Evolutionary conservation across 2,113 vertebrate species (phyloP).

Genomic region (Cettia cetti): DNA sequence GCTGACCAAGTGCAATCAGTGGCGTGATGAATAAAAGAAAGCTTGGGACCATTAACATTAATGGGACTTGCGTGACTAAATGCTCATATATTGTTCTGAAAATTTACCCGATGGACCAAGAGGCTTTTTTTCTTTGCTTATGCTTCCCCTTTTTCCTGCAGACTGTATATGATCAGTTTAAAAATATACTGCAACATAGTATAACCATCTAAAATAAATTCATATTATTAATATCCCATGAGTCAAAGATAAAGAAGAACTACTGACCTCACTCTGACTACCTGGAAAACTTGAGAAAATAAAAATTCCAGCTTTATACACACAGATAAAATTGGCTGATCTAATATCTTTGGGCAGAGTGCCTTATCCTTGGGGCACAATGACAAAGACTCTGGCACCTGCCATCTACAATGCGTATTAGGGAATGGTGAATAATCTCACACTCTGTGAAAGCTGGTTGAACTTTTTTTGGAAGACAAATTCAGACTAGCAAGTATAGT

Average conservation of each 20-base stretch:
- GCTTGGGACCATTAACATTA: conserved; percentile 60
- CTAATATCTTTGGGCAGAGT: conserved; percentile 30
- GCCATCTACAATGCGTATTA: neutral
- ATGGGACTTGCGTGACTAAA: conserved; percentile 53
- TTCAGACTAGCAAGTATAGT: neutral
- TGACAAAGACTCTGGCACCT: conserved; percentile 4
- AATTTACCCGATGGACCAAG: neutral
- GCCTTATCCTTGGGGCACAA: conserved; percentile 27
- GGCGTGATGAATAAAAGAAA: conserved; percentile 60
- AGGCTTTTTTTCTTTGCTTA: neutral
- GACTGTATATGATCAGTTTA: neutral
- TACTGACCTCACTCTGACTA: neutral
- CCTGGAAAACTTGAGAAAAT: neutral
- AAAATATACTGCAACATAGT: neutral
- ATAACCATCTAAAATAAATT: neutral
- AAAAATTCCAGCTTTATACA: conserved; percentile 13
- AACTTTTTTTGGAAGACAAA: neutral
- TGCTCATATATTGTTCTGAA: neutral
- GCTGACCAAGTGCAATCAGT: conserved; percentile 60
- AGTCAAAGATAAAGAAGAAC: neutral
- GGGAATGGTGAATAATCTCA: conserved; percentile 8
- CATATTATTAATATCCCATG: neutral
- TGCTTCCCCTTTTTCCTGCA: neutral
- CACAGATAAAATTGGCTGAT: conserved; percentile 24
- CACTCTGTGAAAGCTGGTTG: neutral